Conservation (phyloP, 2,113 vertebrate species). For the Salvelinus namaycush region DNA sequence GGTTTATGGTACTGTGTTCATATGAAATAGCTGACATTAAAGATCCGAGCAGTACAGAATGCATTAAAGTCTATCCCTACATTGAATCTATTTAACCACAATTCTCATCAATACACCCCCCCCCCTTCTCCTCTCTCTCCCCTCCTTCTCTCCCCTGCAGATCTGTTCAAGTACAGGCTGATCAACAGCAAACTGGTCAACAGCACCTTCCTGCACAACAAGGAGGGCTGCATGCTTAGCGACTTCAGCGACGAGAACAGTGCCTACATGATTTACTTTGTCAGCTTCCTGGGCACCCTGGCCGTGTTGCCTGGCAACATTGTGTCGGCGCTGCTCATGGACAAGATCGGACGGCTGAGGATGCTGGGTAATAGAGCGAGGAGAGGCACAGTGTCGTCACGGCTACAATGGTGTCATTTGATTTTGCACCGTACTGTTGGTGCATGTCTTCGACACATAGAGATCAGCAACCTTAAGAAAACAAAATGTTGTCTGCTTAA, state of each 20-base stretch:
- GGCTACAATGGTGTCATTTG: background rate
- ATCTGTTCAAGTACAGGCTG: constrained; percentile 93
- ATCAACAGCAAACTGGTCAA: constrained; percentile 89
- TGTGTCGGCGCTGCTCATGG: constrained; percentile 95
- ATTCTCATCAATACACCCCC: background rate
- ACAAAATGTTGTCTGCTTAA: background rate
- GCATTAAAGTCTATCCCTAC: background rate
- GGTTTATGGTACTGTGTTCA: background rate
- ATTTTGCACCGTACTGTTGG: background rate
- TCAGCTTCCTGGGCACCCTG: constrained; percentile 95
- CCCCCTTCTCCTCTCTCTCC: background rate
- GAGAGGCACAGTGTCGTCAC: too few relatives aligned
- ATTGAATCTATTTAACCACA: background rate
- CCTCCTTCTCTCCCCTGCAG: constrained; percentile 58
- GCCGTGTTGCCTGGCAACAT: constrained; percentile 96
- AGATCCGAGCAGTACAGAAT: background rate
- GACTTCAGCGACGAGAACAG: constrained; percentile 94
- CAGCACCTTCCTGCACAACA: constrained; percentile 96
- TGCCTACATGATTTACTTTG: constrained; percentile 98
- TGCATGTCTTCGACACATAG: background rate
- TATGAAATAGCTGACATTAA: background rate
- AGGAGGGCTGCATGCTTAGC: constrained; percentile 90
- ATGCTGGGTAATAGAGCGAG: constrained; percentile 84
- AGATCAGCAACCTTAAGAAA: too few relatives aligned
- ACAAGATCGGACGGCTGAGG: constrained; percentile 94